phyloP scores from a whole-genome alignment of 2,888 invertebrate genomes.

The Eucriotettix oculatus region DNA sequence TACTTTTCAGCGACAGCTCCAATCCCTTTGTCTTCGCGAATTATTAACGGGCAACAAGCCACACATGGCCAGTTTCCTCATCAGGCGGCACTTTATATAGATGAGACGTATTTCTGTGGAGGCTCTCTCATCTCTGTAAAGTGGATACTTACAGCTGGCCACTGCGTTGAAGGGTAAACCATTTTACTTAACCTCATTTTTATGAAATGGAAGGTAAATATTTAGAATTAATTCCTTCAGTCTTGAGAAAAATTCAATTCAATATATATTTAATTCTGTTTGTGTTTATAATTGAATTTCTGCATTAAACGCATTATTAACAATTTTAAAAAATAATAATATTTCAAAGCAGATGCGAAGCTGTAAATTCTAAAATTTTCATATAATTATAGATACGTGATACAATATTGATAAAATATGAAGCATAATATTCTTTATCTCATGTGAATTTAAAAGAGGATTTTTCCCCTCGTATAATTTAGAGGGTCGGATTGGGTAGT shows the following conservation, averaged over 20 bases:
- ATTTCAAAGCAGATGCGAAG: no score
- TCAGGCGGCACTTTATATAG: not conserved
- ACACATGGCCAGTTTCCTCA: not conserved
- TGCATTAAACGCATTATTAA: no score
- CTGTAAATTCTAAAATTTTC: no score
- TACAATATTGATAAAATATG: no score
- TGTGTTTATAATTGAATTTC: no score
- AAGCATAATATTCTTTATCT: no score
- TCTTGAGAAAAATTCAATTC: not conserved
- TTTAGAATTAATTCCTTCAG: not conserved
- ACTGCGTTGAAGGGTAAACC: not conserved
- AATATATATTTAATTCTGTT: no score
- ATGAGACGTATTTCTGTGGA: not conserved
- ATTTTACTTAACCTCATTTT: not conserved
- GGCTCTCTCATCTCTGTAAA: not conserved
- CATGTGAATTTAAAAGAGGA: no score
- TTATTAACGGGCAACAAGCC: not conserved
- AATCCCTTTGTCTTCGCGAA: not conserved
- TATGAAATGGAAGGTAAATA: not conserved
- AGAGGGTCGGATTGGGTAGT: not conserved
- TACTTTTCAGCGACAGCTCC: no score
- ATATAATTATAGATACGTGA: no score
- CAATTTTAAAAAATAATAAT: no score
- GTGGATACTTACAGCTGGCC: not conserved
- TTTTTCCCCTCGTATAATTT: not conserved